phyloP scores from a whole-genome alignment of 2,888 invertebrate species.

The Acleris laterana region DNA sequence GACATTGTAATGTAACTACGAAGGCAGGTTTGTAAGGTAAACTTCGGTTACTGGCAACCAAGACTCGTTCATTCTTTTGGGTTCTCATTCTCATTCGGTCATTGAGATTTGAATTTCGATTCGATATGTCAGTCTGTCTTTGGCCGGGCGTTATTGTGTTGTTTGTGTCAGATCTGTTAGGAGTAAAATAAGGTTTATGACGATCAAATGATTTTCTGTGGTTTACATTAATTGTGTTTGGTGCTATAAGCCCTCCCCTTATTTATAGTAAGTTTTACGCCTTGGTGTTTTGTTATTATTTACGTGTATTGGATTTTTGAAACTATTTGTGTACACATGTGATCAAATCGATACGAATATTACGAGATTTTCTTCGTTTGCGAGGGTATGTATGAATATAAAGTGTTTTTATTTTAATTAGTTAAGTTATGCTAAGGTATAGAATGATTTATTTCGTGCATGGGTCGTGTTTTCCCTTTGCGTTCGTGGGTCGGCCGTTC shows the following conservation, averaged over 20 bases:
- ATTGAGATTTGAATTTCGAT: constrained; percentile 35
- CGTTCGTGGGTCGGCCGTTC: constrained; percentile 41
- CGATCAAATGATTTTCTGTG: constrained; percentile 31
- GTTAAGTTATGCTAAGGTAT: constrained; percentile 19
- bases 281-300: constrained; percentile 41
- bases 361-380: constrained; percentile 53
- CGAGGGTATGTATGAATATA: constrained; percentile 76
- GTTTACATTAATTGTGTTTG: constrained; percentile 21
- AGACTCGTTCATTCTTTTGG: constrained; percentile 52
- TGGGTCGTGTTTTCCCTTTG: constrained; percentile 53
- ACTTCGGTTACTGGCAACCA: constrained; percentile 14
- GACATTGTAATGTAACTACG: neutral
- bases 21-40: neutral
- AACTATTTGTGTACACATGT: constrained; percentile 70
- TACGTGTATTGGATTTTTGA: constrained; percentile 43
- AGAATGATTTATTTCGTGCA: constrained; percentile 20
- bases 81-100: constrained; percentile 41
- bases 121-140: constrained; percentile 33
- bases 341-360: constrained; percentile 66
- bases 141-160: constrained; percentile 46
- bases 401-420: constrained; percentile 44
- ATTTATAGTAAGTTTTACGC: constrained; percentile 49
- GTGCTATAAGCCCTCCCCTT: constrained; percentile 42
- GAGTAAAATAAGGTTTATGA: constrained; percentile 42
- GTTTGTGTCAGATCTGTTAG: constrained; percentile 45